A percentile compares a stretch with the other conserved stretches of the same genome.
Evolutionary conservation across 2,888 invertebrate species (phyloP).

Genomic region (Plebejus argus): DNA sequence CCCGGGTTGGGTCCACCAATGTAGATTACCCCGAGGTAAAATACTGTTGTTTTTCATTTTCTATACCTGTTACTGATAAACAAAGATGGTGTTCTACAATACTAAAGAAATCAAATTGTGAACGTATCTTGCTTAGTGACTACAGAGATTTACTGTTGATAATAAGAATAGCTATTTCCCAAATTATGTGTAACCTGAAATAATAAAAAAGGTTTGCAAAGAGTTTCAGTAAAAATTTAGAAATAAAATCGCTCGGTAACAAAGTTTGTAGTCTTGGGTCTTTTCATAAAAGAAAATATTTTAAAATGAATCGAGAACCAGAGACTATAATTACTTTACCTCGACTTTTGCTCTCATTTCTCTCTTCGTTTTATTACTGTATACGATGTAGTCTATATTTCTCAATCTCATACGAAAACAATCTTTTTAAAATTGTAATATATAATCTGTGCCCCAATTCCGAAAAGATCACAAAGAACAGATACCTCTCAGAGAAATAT

Average conservation of each 20-base stretch:
- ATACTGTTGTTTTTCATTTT: background rate
- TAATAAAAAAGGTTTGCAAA: background rate
- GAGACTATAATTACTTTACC: constrained; percentile 28
- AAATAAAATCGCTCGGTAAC: background rate
- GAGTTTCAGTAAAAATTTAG: background rate
- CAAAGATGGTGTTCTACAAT: too few species aligned
- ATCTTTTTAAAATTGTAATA: background rate
- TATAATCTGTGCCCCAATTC: background rate
- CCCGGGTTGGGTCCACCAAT: constrained; percentile 6
- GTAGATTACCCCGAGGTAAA: constrained; percentile 13
- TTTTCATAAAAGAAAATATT: constrained; percentile 22
- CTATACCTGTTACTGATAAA: background rate
- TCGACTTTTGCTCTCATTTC: background rate
- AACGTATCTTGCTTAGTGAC: background rate
- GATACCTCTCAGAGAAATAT: constrained; percentile 11
- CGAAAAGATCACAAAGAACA: background rate
- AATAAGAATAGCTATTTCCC: background rate
- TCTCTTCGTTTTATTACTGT: constrained; percentile 15
- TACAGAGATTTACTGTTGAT: background rate
- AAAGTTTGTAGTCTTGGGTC: constrained; percentile 2
- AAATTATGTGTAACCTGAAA: background rate
- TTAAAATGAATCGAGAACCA: constrained; percentile 28
- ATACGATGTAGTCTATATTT: background rate
- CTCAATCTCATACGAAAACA: background rate
- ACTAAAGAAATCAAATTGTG: background rate